Evolutionary conservation across 2,113 vertebrate genomes (phyloP), one percentile per base, ranked within the genome.

Genomic region (Anas platyrhynchos): DNA sequence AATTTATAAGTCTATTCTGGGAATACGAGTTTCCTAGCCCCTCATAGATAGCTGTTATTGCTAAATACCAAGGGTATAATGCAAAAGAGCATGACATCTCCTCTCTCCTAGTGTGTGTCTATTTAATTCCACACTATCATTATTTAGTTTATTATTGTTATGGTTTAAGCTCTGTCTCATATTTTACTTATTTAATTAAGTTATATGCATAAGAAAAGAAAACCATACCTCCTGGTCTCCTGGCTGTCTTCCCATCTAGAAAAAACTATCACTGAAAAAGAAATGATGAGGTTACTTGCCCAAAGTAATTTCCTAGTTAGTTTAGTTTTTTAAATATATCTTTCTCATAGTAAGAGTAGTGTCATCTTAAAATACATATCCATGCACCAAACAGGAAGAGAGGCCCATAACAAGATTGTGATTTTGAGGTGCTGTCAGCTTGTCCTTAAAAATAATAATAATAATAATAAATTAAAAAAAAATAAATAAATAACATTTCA

Each of bases 121-220:
- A 67, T 95, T 94, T 92, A 91, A 81, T 94, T 94, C 52, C 76
- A 86, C 29, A n/a, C 68, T 65, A 74, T 63, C n/a, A 8, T 96
- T 93, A 76, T 81, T 94, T 83, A 65, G 68, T 89, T 94, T 91
- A 62, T 85, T 95, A 65, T 85, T 94, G 63, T 72, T 94, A 52
- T 75, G 44, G 79, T 90, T 91, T 90, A 94, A 86, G 16, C 34
- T 83, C 61, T 78, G 82, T 68, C 92, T 88, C 76, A 1, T 93
- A 93, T 96, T 92, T 96, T 94, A 93, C 77, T 92, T 95, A 96
- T 86, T 96, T 97, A 94, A 95, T 95, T 95, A 96, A 94, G 76
- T 86, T 86, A 88, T 65, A 90, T 86, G 62, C 61, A 44, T 81
- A 92, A 88, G 83, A 76, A 94, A 95, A 90, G 62, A 77, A 48